Evolutionary conservation across 2,113 vertebrate species (phyloP).

Genomic region (Mobula birostris): DNA sequence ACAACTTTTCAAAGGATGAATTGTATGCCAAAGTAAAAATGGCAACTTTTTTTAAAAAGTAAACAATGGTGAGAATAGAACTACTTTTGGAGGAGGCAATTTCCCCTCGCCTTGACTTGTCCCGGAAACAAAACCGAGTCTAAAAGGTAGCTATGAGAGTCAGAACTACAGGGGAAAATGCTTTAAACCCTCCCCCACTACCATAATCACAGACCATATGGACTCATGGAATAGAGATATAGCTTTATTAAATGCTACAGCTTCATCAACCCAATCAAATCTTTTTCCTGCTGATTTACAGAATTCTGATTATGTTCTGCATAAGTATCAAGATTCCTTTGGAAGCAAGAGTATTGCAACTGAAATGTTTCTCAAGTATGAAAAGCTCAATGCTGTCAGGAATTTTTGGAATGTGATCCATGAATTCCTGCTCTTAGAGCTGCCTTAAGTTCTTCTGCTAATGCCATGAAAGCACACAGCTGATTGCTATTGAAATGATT

Average conservation of each 20-base stretch:
- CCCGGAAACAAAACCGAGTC: neutral
- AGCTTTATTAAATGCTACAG: neutral
- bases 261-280: neutral
- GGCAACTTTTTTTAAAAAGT: neutral
- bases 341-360: neutral
- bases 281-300: neutral
- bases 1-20: neutral
- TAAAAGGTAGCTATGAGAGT: neutral
- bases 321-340: neutral
- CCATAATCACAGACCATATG: neutral
- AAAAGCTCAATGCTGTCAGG: neutral
- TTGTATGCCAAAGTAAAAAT: neutral
- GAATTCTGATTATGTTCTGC: neutral
- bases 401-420: constrained; percentile 33
- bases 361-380: neutral
- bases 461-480: neutral
- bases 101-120: neutral
- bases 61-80: neutral
- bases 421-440: neutral
- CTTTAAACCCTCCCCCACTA: neutral
- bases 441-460: neutral
- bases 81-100: neutral
- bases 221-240: neutral
- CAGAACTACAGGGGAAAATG: constrained; percentile 7
- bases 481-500: neutral